Evolutionary conservation across 2,113 vertebrate genomes (phyloP), one percentile per base, ranked within the genome.

Genomic region (Cyanoderma ruficeps): DNA sequence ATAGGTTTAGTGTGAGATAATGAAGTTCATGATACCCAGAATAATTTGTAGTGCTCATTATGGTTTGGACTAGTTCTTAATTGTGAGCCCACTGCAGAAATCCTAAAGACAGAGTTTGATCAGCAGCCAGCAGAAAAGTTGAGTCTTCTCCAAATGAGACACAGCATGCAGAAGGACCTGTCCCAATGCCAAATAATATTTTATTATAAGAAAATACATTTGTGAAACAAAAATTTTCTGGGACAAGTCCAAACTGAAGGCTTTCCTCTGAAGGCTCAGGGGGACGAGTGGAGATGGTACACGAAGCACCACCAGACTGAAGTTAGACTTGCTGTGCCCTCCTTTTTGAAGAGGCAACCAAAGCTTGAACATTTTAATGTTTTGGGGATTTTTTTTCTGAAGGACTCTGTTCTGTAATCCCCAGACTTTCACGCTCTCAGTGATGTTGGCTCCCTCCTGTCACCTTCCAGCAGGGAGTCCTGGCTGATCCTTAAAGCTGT

Each of bases 331-430:
- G 22, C 16, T 57, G 22, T 81, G 42, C 39, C 19, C 25, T 70
- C 31, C 3, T 20, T 94, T 70, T 67, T 59, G 55, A 78, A 81
- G 55, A 78, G 83, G 49, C 19, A 49, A 33, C 17, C 46, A 70
- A 63, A 76, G 17, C 2, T 52, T 30, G 53, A 60, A 22, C 6
- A 4, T 11, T 23, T 68, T 4, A 28, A 14, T 23, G 10, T 23
- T 47, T 49, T 23, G 20, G 46, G 23, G 15, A n/a, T 87, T 44
- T 46, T 46, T 49, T 24, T 49, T 37, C 39, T 68, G 30, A 53
- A n/a, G 0, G 1, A 19, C 17, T 42, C 6, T 33, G 10, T 31
- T 50, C 41, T 41, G 31, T 4, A 2, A 7, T n/a, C 24, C 5
- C 19, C 22, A 53, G 11, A 9, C 19, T 89, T 49, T 60, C 50